Conservation (phyloP, 2,113 vertebrate genomes). For the Apteryx mantelli region DNA sequence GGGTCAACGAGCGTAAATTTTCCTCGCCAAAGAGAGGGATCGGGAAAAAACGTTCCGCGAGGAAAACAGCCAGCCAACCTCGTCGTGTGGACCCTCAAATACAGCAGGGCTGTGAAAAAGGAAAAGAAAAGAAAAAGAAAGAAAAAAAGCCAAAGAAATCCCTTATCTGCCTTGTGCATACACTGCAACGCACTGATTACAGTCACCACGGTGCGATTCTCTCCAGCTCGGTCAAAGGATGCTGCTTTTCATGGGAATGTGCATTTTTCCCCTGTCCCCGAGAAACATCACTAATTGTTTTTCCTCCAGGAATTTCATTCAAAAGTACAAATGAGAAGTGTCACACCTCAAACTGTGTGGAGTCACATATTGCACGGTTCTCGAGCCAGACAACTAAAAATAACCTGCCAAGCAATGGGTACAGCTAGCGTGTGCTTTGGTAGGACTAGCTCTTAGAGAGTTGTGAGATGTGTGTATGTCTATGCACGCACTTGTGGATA, state of each 20-base stretch:
- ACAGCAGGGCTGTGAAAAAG: background rate
- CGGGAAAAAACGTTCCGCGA: rapidly evolving
- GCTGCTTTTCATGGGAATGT: background rate
- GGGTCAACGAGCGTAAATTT: background rate
- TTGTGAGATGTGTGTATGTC: background rate
- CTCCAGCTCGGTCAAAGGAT: background rate
- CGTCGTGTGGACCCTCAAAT: background rate
- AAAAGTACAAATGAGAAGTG: background rate
- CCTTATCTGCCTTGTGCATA: background rate
- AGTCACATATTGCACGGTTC: background rate
- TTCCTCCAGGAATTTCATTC: background rate
- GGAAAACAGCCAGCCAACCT: background rate
- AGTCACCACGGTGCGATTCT: background rate
- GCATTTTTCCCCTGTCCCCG: background rate
- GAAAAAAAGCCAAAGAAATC: background rate
- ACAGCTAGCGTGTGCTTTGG: background rate
- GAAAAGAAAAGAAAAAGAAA: background rate
- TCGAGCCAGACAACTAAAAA: constrained; percentile 5
- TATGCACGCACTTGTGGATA: background rate
- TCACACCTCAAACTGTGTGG: background rate
- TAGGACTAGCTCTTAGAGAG: background rate
- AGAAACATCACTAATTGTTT: background rate
- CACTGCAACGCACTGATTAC: background rate
- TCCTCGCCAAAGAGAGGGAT: background rate
- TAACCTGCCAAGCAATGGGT: background rate